Evolutionary conservation across 2,113 vertebrate genomes (phyloP).

Genomic region (Poeciliopsis turrubarensis): DNA sequence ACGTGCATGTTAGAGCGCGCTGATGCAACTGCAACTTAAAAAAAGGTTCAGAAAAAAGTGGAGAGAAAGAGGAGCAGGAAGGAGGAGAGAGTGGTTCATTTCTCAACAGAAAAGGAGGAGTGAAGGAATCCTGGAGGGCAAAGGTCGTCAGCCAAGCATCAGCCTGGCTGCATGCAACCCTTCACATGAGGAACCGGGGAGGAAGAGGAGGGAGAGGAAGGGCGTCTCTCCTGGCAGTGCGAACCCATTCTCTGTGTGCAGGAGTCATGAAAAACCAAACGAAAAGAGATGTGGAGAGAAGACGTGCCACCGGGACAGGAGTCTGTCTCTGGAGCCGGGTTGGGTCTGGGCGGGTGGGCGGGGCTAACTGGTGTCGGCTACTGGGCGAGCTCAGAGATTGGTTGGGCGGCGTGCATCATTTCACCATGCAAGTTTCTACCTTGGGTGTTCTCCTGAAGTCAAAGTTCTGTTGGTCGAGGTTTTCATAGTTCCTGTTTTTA

Average conservation of each 20-base stretch:
- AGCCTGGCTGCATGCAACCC: conserved; percentile 79
- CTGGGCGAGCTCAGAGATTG: conserved; percentile 70
- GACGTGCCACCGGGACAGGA: conserved; percentile 86
- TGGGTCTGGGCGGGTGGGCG: conserved; percentile 61
- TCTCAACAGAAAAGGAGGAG: conserved; percentile 79
- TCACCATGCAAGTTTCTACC: conserved; percentile 99
- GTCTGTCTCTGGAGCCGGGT: conserved; percentile 78
- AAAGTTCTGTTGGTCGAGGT: conserved; percentile 99
- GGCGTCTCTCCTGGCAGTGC: conserved; percentile 54
- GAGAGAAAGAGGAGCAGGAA: conserved; percentile 40
- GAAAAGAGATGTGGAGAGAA: conserved; percentile 74
- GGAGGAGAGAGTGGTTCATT: conserved; percentile 71
- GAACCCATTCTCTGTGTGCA: conserved; percentile 62
- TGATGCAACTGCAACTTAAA: conserved; percentile 91
- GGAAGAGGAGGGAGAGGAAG: conserved; percentile 29
- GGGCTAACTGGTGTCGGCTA: conserved; percentile 65
- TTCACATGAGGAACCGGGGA: conserved; percentile 42
- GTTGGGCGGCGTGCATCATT: conserved; percentile 95
- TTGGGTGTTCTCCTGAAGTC: conserved; percentile 99
- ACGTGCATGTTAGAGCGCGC: conserved; percentile 94
- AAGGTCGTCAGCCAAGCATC: conserved; percentile 68
- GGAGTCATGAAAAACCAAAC: conserved; percentile 74
- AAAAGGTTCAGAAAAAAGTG: conserved; percentile 32
- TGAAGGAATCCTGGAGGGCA: conserved; percentile 80
- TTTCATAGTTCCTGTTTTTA: conserved; percentile 99